These are phyloP conservation scores for Barbus barbus DNA, from an alignment of 2,113 vertebrate genomes.

Conservation along the genomic window DNA sequence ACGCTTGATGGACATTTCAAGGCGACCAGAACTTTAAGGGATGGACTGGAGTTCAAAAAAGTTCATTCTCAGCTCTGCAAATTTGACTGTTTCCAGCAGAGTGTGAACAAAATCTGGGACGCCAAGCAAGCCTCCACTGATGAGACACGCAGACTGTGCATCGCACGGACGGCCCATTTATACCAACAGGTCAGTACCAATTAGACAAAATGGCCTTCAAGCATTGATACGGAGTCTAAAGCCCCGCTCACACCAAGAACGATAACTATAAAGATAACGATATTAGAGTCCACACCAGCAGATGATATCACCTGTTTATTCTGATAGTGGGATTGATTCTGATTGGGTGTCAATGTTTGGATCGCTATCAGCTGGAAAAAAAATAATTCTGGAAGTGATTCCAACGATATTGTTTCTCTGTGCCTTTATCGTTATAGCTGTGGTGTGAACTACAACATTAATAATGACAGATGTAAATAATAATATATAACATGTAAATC, in stretches of 20 bases:
- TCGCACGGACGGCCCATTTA: neutral
- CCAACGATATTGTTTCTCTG: too few relatives aligned
- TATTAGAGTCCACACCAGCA: too few relatives aligned
- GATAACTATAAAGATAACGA: too few relatives aligned
- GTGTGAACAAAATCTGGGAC: neutral
- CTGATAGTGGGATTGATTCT: too few relatives aligned
- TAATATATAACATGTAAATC: neutral
- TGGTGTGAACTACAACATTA: too few relatives aligned
- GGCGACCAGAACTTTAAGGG: neutral
- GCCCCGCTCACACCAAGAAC: too few relatives aligned
- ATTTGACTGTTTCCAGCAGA: neutral
- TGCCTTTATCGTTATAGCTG: too few relatives aligned
- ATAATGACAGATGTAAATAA: neutral
- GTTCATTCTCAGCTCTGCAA: conserved; percentile 1
- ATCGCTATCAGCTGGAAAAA: too few relatives aligned
- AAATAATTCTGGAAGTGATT: too few relatives aligned
- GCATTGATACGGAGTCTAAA: neutral
- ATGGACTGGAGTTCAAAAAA: neutral
- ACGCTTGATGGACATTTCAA: neutral
- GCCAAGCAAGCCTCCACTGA: neutral
- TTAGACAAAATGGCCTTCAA: neutral
- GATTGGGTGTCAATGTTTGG: too few relatives aligned
- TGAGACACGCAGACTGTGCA: neutral
- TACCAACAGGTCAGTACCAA: neutral
- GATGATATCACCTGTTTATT: too few relatives aligned